A percentile compares a stretch with the other conserved stretches of the same genome.
Conservation (phyloP, 2,113 vertebrate genomes). For the Chaenogobius annularis region DNA sequence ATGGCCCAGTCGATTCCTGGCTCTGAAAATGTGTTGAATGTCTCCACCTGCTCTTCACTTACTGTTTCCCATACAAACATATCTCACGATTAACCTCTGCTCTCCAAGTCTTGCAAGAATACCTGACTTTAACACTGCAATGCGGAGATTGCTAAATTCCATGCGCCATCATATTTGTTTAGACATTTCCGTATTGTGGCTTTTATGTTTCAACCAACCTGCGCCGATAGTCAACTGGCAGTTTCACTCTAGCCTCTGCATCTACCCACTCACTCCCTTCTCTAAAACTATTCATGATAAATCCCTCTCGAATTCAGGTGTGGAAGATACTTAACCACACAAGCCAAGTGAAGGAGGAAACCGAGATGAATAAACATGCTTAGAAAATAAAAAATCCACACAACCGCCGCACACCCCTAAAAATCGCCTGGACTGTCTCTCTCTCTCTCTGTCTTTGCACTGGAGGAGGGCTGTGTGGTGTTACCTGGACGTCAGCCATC, state of each 20-base stretch:
- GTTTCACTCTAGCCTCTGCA: slow-evolving; percentile 1
- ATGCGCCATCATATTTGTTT: background rate
- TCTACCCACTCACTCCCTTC: background rate
- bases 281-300: slow-evolving; percentile 2
- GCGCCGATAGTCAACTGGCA: background rate
- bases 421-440: slow-evolving; percentile 3
- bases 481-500: slow-evolving; percentile 27
- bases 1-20: too few species aligned
- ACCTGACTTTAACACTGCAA: background rate
- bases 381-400: slow-evolving; percentile 11
- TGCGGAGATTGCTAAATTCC: background rate
- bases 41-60: background rate
- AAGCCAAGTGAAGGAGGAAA: background rate
- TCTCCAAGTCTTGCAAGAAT: background rate
- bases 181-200: background rate
- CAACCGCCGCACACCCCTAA: background rate
- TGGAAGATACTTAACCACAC: slow-evolving; percentile 6
- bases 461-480: slow-evolving; percentile 14
- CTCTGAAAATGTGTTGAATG: too few species aligned
- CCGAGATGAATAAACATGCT: slow-evolving; percentile 19
- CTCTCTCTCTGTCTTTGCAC: background rate
- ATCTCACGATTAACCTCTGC: background rate
- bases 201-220: background rate
- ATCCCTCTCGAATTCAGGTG: background rate
- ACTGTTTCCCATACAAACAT: background rate